Evolutionary conservation across 1,140 invertebrate species (phyloP), one percentile per base, ranked within the genome.

Genomic region (Halyomorpha halys): DNA sequence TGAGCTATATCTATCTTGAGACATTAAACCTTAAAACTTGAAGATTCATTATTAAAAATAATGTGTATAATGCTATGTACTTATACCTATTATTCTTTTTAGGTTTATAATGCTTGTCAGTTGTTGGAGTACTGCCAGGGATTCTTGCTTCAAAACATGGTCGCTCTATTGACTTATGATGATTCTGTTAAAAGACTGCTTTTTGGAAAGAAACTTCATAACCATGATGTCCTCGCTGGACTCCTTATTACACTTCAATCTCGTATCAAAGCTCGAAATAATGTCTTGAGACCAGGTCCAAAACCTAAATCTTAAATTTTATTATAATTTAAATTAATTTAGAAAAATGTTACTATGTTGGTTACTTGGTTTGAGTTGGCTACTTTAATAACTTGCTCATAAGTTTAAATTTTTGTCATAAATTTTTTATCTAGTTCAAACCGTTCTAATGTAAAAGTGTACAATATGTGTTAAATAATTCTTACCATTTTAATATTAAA

Each of bases 81-180:
- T n/a, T n/a, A n/a, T n/a, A n/a, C n/a, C n/a, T n/a, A n/a, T n/a
- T 30, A 30, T 30, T 30, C 3, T 30, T 39, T 39, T 39, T 39
- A 90, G 88, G 88, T 92, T 9, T 94, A 94, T 71, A 91, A 89
- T 71, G 91, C 91, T 18, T 81, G 82, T 15, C 86, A 91, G 72
- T 76, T 95, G 25, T 75, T 93, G 67, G 88, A 93, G 74, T 94
- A 90, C 75, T 94, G 91, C 71, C 90, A 94, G 78, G 89, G 90
- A 44, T 92, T 93, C 74, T 76, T 95, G 16, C 78, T 95, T 49
- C 91, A 95, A 76, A 94, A 94, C 73, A 91, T 95, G 90, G 89
- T 94, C 1, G 87, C 90, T n/a, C 77, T 94, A 1, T 77, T 94
- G 27, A 93, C 90, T 0, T 92, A 92, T 67, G 90, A 94, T 69